Percentiles rank a stretch among this genome's conserved stretches.
Conservation (phyloP, 2,888 invertebrate species). For the Pristionchus entomophagus region DNA sequence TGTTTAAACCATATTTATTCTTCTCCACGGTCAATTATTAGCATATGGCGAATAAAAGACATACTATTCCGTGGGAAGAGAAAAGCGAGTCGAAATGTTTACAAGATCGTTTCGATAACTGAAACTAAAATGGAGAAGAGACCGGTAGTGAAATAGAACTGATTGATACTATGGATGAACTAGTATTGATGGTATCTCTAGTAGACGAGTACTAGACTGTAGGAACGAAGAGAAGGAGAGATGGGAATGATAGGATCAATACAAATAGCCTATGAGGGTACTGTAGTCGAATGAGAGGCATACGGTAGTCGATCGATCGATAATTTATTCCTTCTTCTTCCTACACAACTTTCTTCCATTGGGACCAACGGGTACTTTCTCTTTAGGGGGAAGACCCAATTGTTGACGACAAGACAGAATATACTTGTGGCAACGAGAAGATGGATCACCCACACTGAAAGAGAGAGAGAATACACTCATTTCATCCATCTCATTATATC, state of each 20-base stretch:
- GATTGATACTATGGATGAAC: slow-evolving; percentile 4
- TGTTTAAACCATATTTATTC: slow-evolving; percentile 20
- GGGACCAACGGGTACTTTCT: slow-evolving; percentile 71
- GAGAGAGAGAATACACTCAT: neutral
- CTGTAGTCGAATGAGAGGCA: neutral
- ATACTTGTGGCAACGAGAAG: slow-evolving; percentile 58
- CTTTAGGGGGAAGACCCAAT: slow-evolving; percentile 70
- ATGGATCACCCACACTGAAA: slow-evolving; percentile 26
- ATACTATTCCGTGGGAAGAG: neutral
- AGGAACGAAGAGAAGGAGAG: slow-evolving; percentile 22
- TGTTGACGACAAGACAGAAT: slow-evolving; percentile 65
- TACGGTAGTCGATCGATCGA: neutral
- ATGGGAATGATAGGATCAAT: neutral
- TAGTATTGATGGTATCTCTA: slow-evolving; percentile 16
- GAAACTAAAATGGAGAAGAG: slow-evolving; percentile 12
- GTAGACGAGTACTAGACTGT: slow-evolving; percentile 32
- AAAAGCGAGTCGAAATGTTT: slow-evolving; percentile 34
- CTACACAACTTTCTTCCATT: slow-evolving; percentile 71
- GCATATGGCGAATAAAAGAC: neutral
- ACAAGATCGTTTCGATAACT: slow-evolving; percentile 28
- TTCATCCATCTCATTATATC: neutral
- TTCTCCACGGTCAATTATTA: slow-evolving; percentile 17
- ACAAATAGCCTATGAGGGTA: neutral
- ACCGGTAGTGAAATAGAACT: slow-evolving; percentile 28
- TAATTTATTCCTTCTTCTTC: slow-evolving; percentile 62